Base-by-base conservation (phyloP, 2,888 invertebrate species). In the Melanchra persicariae region DNA sequence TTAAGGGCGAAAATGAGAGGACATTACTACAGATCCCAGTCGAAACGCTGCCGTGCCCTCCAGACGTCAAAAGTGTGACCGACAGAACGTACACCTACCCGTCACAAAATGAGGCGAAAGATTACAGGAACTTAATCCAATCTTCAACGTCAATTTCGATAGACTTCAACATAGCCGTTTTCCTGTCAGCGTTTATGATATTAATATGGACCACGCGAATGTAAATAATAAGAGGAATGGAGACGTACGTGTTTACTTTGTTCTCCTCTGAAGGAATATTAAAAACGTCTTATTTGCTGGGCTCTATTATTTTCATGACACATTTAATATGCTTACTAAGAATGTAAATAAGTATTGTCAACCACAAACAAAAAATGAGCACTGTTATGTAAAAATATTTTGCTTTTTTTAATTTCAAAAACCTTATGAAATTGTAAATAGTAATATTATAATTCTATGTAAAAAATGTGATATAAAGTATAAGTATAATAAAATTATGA, bases 41-140 rank as follows among this genome's bases (percentile, higher is more conserved):
- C 5, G 96, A 97, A 81, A 91, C 95, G 66, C 90, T 97, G 68
- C 97, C 97, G 26, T 97, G 97, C 87, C 97, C 97, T 66, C 96
- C 96, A 77, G 96, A 96, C 64, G 92, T 96, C n/a, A 97, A 96
- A 85, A 97, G 96, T 86, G 97, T 97, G 59, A 97, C 97, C 26
- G 97, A 97, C 79, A 91, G 94, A 70, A 96, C 95, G 4, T 96
- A 95, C 79, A 96, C 95, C 57, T 93, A 97, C 86, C 97, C 97
- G 8, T 94, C 97, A 49, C 97, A 97, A 81, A 96, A 97, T 70
- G 97, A 96, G 85, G 95, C 95, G 4, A 96, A 95, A 86, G 95
- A 96, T 91, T 96, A 95, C 78, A 93, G 95, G 81, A 96, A 96
- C 87, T 89, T 95, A 78, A 94, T 95, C 79, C 90, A 89, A 69